Evolutionary conservation across 2,797 vertebrate genomes (phyloP), one percentile per base, ranked within the genome.

Genomic region (Acanthurus lineatus): DNA sequence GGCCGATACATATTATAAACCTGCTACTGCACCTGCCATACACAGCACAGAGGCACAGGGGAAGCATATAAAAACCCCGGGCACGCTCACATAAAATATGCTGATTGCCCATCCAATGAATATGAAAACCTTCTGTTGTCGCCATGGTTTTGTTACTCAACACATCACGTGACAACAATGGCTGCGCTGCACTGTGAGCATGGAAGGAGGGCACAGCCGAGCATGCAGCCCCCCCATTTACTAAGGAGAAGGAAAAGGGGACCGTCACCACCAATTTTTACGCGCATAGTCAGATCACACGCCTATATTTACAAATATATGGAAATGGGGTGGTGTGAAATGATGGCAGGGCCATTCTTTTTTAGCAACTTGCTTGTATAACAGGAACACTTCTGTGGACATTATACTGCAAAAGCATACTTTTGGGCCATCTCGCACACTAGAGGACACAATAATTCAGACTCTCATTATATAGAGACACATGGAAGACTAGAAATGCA

Each of bases 61-160:
- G 68, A 83, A 63, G 81, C 66, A 81, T 78, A 78, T 84, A 77
- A 86, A 89, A 79, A 81, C 52, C 51, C 56, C 7, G 9, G 71
- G 69, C 77, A 82, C 59, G 60, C 70, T 76, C 68, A 79, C 69
- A 82, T 87, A 86, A 93, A 95, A 94, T 93, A 92, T 92, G 90
- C 93, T 90, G 89, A 95, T 93, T 93, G 89, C 81, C 84, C 79
- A 52, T 64, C 92, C 84, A 90, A 85, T 93, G 93, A 94, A 94
- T 93, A 93, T 92, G 82, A 93, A 93, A 91, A 89, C 82, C 83
- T 85, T 88, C 79, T 72, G 77, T 61, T 77, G 93, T 93, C 87
- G 57, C 92, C 91, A 93, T 92, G 91, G 93, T 93, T 92, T 92
- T 95, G 89, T 91, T 89, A 91, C 85, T 88, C 89, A 92, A 90